phyloP scores from a whole-genome alignment of 2,113 vertebrate species.

The Kobus ellipsiprymnus region DNA sequence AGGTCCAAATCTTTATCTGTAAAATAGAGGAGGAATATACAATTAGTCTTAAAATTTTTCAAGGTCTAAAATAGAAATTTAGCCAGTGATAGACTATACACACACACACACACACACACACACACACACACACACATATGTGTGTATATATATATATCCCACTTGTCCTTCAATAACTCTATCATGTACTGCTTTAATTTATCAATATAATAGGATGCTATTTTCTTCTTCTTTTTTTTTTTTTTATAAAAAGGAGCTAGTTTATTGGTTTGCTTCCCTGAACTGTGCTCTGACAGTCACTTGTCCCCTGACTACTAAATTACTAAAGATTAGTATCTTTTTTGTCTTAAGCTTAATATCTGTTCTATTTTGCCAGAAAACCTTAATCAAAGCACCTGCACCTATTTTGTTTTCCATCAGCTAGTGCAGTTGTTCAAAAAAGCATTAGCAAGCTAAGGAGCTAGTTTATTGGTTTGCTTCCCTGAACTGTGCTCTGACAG shows the following conservation, averaged over 20 bases:
- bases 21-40: not conserved
- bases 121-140: no score
- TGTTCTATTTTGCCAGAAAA: not conserved
- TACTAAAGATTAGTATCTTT: not conserved
- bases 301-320: not conserved
- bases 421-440: not conserved
- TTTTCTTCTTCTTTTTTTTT: not conserved
- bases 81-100: not conserved
- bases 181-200: not conserved
- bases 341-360: not conserved
- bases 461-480: not conserved
- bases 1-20: not conserved
- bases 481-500: not conserved
- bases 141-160: not conserved
- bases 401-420: not conserved
- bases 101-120: no score
- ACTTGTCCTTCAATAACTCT: not conserved
- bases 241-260: not conserved
- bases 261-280: not conserved
- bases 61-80: not conserved
- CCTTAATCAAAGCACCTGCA: not conserved
- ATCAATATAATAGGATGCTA: not conserved
- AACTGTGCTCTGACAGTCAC: not conserved
- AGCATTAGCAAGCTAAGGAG: not conserved
- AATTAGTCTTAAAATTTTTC: not conserved